A percentile compares a stretch with the other conserved stretches of the same genome.
phyloP scores from a whole-genome alignment of 2,113 vertebrate genomes.

The Gasterosteus nipponicus region DNA sequence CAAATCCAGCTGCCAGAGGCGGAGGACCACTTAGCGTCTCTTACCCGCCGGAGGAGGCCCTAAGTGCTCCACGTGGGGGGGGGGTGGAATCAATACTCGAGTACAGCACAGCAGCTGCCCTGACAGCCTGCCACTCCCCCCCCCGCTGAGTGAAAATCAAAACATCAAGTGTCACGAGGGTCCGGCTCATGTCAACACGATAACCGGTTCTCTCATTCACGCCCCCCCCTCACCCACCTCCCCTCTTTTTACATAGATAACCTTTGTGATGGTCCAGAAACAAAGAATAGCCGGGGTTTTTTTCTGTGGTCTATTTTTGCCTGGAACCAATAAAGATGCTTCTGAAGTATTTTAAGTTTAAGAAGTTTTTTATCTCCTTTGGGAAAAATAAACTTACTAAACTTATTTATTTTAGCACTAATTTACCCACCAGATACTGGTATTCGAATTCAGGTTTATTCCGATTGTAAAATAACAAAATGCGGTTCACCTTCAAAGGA shows the following conservation, averaged over 20 bases:
- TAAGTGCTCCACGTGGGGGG: conserved; percentile 47
- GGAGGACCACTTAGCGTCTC: conserved; percentile 1
- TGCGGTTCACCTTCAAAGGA: too few relatives aligned
- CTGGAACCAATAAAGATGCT: not conserved
- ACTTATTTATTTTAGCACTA: not conserved
- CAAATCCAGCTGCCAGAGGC: conserved; percentile 3
- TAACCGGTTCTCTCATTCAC: conserved; percentile 19
- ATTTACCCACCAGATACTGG: not conserved
- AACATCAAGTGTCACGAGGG: conserved; percentile 32
- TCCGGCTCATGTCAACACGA: conserved; percentile 11
- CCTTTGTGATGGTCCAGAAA: not conserved
- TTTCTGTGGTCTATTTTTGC: not conserved
- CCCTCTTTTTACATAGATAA: too few relatives aligned
- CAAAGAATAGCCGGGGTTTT: too few relatives aligned
- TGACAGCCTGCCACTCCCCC: conserved; percentile 25
- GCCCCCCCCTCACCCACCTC: too few relatives aligned
- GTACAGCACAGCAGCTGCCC: conserved; percentile 43
- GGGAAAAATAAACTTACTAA: not conserved
- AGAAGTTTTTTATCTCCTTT: not conserved
- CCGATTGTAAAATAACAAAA: too few relatives aligned
- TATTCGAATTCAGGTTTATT: not conserved
- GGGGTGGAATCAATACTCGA: conserved; percentile 40
- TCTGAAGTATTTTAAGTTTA: too few relatives aligned
- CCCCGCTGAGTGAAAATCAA: conserved; percentile 22
- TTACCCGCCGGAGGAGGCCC: not conserved